phyloP scores from a whole-genome alignment of 2,113 vertebrate genomes.

The Heterotis niloticus region DNA sequence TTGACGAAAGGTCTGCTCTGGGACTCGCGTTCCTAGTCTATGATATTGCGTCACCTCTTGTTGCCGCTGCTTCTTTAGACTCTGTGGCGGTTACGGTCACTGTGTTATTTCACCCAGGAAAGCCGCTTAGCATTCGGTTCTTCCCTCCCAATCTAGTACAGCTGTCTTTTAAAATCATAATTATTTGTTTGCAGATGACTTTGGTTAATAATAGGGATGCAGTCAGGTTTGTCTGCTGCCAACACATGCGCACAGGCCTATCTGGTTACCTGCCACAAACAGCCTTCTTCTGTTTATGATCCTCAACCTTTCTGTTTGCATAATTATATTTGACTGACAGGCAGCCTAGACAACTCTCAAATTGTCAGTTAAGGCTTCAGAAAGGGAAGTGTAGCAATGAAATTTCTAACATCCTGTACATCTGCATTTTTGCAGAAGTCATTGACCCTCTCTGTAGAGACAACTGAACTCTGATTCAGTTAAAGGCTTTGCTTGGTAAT shows the following conservation, averaged over 20 bases:
- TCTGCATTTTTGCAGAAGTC: not conserved
- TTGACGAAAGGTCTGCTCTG: no score
- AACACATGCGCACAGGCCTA: not conserved
- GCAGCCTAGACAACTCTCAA: conserved; percentile 32
- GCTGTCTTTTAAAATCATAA: not conserved
- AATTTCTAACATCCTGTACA: conserved; percentile 8
- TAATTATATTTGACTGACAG: conserved; percentile 40
- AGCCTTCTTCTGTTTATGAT: conserved; percentile 18
- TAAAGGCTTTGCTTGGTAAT: conserved; percentile 12
- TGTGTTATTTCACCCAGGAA: not conserved
- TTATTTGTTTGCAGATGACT: not conserved
- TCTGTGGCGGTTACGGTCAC: no score
- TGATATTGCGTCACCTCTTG: no score
- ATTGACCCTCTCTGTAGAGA: not conserved
- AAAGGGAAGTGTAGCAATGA: conserved; percentile 30
- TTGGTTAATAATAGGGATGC: not conserved
- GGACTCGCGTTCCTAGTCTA: no score
- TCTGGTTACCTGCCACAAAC: not conserved
- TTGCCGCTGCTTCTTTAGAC: no score
- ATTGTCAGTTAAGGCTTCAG: conserved; percentile 35
- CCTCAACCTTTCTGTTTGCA: conserved; percentile 26
- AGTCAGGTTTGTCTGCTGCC: not conserved
- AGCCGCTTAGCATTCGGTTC: not conserved
- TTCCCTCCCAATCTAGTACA: not conserved
- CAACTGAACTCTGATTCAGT: conserved; percentile 10